Evolutionary conservation across 2,797 vertebrate species (phyloP), one percentile per base, ranked within the genome.

Genomic region (Scolopax bukidnonensis): DNA sequence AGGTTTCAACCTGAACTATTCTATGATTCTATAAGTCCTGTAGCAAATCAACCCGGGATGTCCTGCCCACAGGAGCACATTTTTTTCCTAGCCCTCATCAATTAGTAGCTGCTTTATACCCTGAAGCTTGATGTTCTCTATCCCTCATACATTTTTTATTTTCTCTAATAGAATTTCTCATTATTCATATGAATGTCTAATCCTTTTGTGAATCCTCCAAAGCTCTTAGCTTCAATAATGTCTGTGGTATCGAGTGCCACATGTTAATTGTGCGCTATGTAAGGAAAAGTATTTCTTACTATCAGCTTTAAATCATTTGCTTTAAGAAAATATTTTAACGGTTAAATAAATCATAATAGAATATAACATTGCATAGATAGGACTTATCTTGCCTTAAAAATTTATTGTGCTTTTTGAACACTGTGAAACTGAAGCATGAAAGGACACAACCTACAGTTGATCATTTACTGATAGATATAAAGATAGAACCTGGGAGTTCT

Each of bases 151-250:
- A 95, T 96, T 95, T 97, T 94, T 96, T 90, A 96, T 92, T 96
- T 96, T 95, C 88, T 89, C 84, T 95, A 95, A 97, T 95, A 95
- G 94, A 96, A 94, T 95, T 96, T 95, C 94, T 95, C 92, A 96
- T 95, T 96, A 96, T 96, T 96, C 93, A 81, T 87, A 81, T 69
- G 88, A 96, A 94, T 84, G 75, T 89, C 88, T 96, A 96, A 96
- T 96, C 95, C 95, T 95, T 95, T 82, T 80, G 81, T 48, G 92
- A 95, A 93, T 91, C 90, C 94, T 95, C 92, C 84, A 84, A 95
- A 96, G 95, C 94, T 96, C 95, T 91, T 40, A 28, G 92, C 89
- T 96, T 95, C 96, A 94, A 75, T 93, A 96, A 89, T 6, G 2
- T 94, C 94, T 87, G 86, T 81, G 84, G 86, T 84, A 92, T 84